Conservation (phyloP, 2,888 invertebrate species). For the Podotricha telesiphe region DNA sequence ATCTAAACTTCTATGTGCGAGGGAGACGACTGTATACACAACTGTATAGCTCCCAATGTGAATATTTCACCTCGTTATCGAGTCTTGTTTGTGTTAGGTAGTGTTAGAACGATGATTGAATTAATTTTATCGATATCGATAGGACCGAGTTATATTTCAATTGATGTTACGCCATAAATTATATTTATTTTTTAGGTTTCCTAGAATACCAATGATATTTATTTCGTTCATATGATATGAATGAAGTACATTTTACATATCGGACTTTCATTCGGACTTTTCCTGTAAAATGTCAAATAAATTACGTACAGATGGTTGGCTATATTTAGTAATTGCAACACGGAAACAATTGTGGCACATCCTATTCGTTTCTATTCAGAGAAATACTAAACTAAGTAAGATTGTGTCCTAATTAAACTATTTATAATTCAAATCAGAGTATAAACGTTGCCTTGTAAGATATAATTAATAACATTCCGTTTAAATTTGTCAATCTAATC, state of each 20-base stretch:
- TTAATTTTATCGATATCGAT: conserved; percentile 66
- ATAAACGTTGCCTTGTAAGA: neutral
- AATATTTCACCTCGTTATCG: conserved; percentile 84
- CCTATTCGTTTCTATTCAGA: neutral
- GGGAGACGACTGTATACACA: conserved; percentile 65
- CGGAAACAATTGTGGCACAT: conserved; percentile 1
- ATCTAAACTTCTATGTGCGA: conserved; percentile 62
- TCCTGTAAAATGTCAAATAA: neutral
- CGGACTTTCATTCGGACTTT: neutral
- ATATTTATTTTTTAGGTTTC: conserved; percentile 7
- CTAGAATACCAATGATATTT: neutral
- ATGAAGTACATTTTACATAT: neutral
- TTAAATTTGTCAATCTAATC: neutral
- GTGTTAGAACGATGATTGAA: conserved; percentile 60
- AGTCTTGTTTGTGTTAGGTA: conserved; percentile 82
- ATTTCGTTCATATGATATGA: neutral
- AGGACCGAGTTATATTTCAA: conserved; percentile 25
- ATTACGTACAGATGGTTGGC: neutral
- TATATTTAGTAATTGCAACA: neutral
- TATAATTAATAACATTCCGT: neutral
- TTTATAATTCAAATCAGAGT: conserved; percentile 3
- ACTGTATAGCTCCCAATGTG: conserved; percentile 80
- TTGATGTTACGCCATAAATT: conserved; percentile 10
- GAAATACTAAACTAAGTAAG: conserved; percentile 3
- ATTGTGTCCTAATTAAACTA: conserved; percentile 9